Evolutionary conservation across 1,140 invertebrate species (phyloP).

Genomic region (Hormaphis cornu): DNA sequence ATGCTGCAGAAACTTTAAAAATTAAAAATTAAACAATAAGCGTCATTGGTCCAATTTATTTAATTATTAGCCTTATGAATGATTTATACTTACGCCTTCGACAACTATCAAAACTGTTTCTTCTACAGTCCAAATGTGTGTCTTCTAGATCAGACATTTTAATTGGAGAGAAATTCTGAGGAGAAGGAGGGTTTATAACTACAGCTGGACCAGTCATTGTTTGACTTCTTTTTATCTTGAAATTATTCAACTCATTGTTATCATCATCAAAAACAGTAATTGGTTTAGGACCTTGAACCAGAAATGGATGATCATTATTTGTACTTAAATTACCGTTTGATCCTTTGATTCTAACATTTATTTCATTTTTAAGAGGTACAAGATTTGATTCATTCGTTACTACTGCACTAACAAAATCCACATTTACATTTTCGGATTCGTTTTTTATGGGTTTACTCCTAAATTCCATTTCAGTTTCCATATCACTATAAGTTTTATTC

Average conservation of each 20-base stretch:
- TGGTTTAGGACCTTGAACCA: slow-evolving; percentile 8
- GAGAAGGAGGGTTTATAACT: slow-evolving; percentile 60
- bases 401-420: not conserved
- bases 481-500: slow-evolving; percentile 29
- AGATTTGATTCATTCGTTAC: slow-evolving; percentile 1
- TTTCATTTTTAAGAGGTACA: slow-evolving; percentile 29
- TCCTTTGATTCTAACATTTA: slow-evolving; percentile 39
- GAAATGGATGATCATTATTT: slow-evolving; percentile 33
- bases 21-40: not conserved
- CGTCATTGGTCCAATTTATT: not conserved
- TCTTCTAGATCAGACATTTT: slow-evolving; percentile 16
- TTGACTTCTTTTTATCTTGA: slow-evolving; percentile 35
- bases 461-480: slow-evolving; percentile 16
- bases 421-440: not conserved
- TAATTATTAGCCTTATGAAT: not conserved
- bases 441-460: not conserved
- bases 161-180: slow-evolving; percentile 40
- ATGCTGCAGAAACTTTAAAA: slow-evolving; percentile 40
- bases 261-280: slow-evolving; percentile 35
- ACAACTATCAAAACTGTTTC: slow-evolving; percentile 39
- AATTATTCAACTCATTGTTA: slow-evolving; percentile 36
- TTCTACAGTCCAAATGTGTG: slow-evolving; percentile 33
- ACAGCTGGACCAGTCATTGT: slow-evolving; percentile 42
- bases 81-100: slow-evolving; percentile 32
- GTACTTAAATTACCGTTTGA: slow-evolving; percentile 41